Evolutionary conservation across 2,113 vertebrate species (phyloP).

Genomic region (Tauraco erythrolophus): DNA sequence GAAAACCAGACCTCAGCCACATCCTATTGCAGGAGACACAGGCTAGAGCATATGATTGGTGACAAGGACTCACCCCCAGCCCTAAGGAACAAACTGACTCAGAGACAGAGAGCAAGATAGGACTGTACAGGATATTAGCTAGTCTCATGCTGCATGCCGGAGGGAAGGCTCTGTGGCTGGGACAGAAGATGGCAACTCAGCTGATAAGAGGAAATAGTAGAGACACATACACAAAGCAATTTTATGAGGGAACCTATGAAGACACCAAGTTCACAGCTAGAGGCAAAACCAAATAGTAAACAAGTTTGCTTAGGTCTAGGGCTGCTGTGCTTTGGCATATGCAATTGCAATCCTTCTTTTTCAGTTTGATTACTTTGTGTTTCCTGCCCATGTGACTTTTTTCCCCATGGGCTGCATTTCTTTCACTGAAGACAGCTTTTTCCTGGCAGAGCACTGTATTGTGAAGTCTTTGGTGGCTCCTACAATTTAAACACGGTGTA

Average conservation of each 20-base stretch:
- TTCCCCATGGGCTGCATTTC: neutral
- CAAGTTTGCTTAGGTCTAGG: neutral
- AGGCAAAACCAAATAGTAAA: neutral
- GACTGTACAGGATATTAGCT: neutral
- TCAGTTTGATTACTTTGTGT: neutral
- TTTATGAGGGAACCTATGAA: neutral
- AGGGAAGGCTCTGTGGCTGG: neutral
- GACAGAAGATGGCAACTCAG: neutral
- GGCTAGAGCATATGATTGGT: neutral
- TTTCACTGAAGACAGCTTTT: neutral
- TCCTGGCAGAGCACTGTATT: neutral
- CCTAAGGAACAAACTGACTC: neutral
- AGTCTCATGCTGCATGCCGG: rapidly evolving
- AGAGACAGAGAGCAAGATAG: neutral
- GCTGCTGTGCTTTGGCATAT: neutral
- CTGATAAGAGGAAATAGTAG: rapidly evolving
- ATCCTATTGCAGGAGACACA: neutral
- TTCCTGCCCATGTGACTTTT: neutral
- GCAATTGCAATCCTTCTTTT: neutral
- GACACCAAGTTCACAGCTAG: neutral
- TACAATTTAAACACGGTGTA: neutral
- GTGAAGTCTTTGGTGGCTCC: neutral
- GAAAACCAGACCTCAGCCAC: neutral
- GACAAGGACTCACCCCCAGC: neutral
- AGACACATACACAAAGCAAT: neutral